Base-by-base conservation (phyloP, 1,140 invertebrate genomes). In the Mercenaria mercenaria region DNA sequence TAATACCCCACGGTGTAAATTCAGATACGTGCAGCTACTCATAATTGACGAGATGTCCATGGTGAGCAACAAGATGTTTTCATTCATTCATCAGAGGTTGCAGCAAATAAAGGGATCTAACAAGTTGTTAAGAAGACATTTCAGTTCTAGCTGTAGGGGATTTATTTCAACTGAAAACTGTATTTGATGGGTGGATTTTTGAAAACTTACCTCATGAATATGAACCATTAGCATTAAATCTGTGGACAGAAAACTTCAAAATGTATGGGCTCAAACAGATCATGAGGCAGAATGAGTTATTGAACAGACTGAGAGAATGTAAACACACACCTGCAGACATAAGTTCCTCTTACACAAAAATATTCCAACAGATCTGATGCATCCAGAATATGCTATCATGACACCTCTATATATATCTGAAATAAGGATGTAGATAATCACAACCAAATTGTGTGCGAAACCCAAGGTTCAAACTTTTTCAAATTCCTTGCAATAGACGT, bases 241-340 rank as follows among this genome's bases (percentile, higher is more conserved):
- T 91, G n/a, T 91, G 90, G 90, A 72, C 23, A 13, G 79, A 91
- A n/a, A 61, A 76, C 32, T 91, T 91, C 59, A 39, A 34, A 23
- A 79, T 91, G 72, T 91, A 50, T 80, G 69, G 90, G 84, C 39
- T 91, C 15, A 67, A 43, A 23, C 39, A 82, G 39, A 90, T 91
- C 34, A 91, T 91, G 88, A n/a, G 88, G 20, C 85, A 88, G 34
- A 91, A 89, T 77, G 37, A 89, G 56, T 32, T 91, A 13, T 76
- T 91, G 23, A 91, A 91, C 41, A 72, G 90, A 37, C 37, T 91
- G 1, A 52, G 87, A 41, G 90, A 91, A 90, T 91, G 90, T 32
- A 90, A 90, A 43, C 90, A 93, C 18, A 91, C 89, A 61, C 18
- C 43, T n/a, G 47, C 84, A 43, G 92, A 93, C 52, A 86, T 91